Base-by-base conservation (phyloP, 64 coral and sea anemone species). In the Pocillopora damicornis region DNA sequence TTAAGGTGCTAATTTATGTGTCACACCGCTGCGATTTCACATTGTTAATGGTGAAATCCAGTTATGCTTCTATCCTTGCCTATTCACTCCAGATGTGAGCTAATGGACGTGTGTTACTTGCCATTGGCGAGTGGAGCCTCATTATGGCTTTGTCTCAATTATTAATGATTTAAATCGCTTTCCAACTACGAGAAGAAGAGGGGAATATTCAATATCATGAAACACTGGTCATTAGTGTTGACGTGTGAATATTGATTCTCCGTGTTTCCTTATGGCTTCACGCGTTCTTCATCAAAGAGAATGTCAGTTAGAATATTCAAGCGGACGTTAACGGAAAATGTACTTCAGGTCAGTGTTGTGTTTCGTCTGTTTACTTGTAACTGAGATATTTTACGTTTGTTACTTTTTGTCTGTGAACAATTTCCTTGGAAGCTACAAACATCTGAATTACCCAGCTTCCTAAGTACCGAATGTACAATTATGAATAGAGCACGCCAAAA, bases 81-180 rank as follows among this genome's bases (percentile, higher is more conserved):
- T 23, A 81, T 81, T 63, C 59, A 81, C 26, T 30, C 79, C 13
- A 63, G 11, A 30, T 35, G 15, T 51, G 35, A 35, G 80, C 61
- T 83, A 83, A 83, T 83, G 61, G 67, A n/a, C 61, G 13, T 22
- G 65, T 68, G 61, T 83, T 37, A 36, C n/a, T 37, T 83, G 17
- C 63, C 9, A 83, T 83, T 67, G 80, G 35, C 35, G 35, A 67
- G 11, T 10, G 35, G 17, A 10, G 61, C 63, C 62, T 67, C 63
- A 66, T 68, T 83, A 67, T 37, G 36, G 14, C 13, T 63, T 18
- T 22, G 15, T n/a, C 0, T 83, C 80, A 83, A 83, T 83, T 42
- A 83, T 83, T 65, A 5, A 83, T 83, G 62, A 67, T 51, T 34
- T 38, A 83, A 56, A 77, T 63, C 80, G 60, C 26, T 81, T 81